Percentiles rank a stretch among this genome's conserved stretches.
Evolutionary conservation across 2,888 invertebrate genomes (phyloP).

Genomic region (Oasisia sp.): DNA sequence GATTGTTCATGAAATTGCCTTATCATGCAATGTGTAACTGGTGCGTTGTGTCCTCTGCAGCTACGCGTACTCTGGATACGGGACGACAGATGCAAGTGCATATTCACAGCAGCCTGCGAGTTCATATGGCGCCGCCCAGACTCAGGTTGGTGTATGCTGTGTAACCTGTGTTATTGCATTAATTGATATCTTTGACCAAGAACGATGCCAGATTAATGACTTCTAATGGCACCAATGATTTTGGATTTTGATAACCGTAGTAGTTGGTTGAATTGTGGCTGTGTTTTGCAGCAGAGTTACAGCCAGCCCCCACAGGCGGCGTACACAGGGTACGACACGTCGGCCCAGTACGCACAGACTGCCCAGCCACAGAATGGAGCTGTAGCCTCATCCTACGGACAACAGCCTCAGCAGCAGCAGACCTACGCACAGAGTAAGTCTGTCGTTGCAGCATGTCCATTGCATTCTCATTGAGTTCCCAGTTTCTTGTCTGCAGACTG

Average conservation of each 20-base stretch:
- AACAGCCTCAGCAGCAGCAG: background rate
- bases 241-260: background rate
- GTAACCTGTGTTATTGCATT: too few species aligned
- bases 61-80: background rate
- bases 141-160: background rate
- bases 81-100: background rate
- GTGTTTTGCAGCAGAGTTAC: background rate
- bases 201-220: background rate
- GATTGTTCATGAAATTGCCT: background rate
- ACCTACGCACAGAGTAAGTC: background rate
- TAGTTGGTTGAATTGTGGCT: background rate
- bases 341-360: background rate
- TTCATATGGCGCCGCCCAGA: background rate
- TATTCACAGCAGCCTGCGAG: conserved; percentile 5
- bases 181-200: background rate
- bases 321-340: background rate
- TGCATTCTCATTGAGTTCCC: background rate
- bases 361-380: conserved; percentile 4
- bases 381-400: background rate
- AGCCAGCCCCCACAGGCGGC: background rate
- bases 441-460: background rate
- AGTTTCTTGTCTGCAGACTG: background rate
- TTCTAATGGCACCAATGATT: background rate
- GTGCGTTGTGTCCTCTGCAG: background rate
- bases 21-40: background rate